Conservation (phyloP, 2,888 invertebrate genomes). For the Apamea epomidion region DNA sequence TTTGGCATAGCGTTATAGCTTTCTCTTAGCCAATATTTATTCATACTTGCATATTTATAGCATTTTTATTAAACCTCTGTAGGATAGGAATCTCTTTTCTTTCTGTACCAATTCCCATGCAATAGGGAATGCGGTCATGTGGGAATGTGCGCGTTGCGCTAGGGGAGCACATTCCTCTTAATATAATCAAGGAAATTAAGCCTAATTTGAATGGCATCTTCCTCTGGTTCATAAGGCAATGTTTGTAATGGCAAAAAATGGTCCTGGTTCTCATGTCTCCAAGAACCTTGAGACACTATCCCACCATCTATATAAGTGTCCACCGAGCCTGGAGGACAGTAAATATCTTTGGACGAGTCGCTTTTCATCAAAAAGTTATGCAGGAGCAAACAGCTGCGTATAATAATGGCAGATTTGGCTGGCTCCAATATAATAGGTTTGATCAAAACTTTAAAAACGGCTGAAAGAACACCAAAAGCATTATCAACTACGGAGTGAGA, state of each 20-base stretch:
- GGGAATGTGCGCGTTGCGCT: no score
- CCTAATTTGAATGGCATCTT: conserved; percentile 18
- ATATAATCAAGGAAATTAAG: conserved; percentile 43
- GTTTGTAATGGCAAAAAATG: conserved; percentile 42
- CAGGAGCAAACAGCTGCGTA: conserved; percentile 42
- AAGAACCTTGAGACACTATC: conserved; percentile 36
- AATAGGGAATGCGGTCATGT: not conserved
- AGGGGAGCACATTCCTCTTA: conserved; percentile 19
- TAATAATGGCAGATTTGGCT: conserved; percentile 17
- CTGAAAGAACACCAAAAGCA: conserved; percentile 40
- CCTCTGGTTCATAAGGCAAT: conserved; percentile 14
- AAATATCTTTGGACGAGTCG: conserved; percentile 40
- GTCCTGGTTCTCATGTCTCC: conserved; percentile 44
- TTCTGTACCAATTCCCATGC: not conserved
- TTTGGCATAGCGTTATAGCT: not conserved
- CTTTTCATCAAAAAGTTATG: conserved; percentile 50
- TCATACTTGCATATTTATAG: not conserved
- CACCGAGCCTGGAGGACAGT: conserved; percentile 28
- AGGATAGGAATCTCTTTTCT: not conserved
- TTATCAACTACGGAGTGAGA: conserved; percentile 48
- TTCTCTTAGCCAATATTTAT: not conserved
- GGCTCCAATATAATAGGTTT: conserved; percentile 47
- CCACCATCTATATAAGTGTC: conserved; percentile 43
- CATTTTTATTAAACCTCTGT: not conserved
- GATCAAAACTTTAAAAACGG: conserved; percentile 42